Evolutionary conservation across 2,797 vertebrate species (phyloP), one percentile per base, ranked within the genome.

Genomic region (Xenopus petersii): DNA sequence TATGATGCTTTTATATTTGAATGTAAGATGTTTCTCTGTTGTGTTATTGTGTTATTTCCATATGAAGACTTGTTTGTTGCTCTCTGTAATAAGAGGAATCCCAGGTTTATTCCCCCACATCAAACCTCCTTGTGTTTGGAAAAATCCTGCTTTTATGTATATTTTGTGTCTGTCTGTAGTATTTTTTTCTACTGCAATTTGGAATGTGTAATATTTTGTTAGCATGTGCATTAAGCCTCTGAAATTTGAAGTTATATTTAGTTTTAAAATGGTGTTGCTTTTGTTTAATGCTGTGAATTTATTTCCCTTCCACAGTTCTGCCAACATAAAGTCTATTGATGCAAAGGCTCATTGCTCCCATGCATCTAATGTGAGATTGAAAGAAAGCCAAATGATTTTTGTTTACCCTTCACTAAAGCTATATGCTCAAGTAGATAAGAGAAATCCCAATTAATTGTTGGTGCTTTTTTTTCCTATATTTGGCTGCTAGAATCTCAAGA

Each of bases 401-500:
- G 76, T 79, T 79, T 79, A 79, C 71, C 71, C 76, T 79, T 74
- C 76, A 79, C 76, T 79, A 74, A 69, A 74, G 71, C 76, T 74
- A 69, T 74, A 79, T 73, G 67, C 71, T 73, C 76, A 74, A 79
- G 71, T 68, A 79, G 76, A 74, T 79, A 64, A 55, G 65, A 72
- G 80, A 63, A 63, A 63, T 77, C 74, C 84, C 79, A 76, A 80
- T 83, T 83, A 79, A 74, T 72, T 82, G 67, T 71, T 77, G 49
- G 61, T 21, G 61, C 54, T 75, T 77, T 64, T 71, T 26, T 64
- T 71, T 17, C 70, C 61, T 80, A 74, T 78, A 63, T 81, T 74
- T 79, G 81, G 55, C 73, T 75, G 61, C 47, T 81, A 51, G 47
- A 79, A 65, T 81, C 73, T 79, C 30, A 1, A 64, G 80, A 82